Evolutionary conservation across 2,888 invertebrate species (phyloP), one percentile per base, ranked within the genome.

Genomic region (Anoplius nigerrimus): DNA sequence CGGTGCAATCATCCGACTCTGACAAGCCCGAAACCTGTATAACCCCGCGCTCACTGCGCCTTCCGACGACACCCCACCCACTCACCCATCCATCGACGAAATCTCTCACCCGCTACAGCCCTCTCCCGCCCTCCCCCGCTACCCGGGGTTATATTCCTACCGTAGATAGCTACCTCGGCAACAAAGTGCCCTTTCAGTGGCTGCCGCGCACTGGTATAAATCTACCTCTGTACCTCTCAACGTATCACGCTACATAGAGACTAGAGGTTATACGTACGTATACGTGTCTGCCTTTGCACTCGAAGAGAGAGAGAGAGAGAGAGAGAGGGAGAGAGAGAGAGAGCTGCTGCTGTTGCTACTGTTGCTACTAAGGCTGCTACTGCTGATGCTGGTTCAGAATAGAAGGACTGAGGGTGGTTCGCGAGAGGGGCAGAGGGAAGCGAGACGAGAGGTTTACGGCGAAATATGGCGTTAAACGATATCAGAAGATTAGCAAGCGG

Each of bases 391-490:
- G n/a, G n/a, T n/a, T n/a, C n/a, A n/a, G n/a, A n/a, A n/a, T n/a
- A n/a, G n/a, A n/a, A n/a, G n/a, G n/a, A n/a, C n/a, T n/a, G n/a
- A n/a, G n/a, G n/a, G n/a, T n/a, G n/a, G n/a, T n/a, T n/a, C n/a
- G 24, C 6, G 24, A 24, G 24, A 24, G 24, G 6, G 24, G 6
- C 3, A 24, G 6, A 24, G 6, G 24, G 24, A 34, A 13, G 34
- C 11, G 34, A 13, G 34, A 13, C 1, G 34, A 4, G 42, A 15
- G 56, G 56, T 71, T 51, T 54, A 62, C 69, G 72, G 71, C 74
- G 79, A 83, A 85, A 85, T 84, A 85, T 83, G 83, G 71, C 85
- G 83, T 83, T 75, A 83, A 84, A 81, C 74, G 80, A 82, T 75
- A 82, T 72, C 74, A 76, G 71, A 84, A 83, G 84, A 84, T 84